phyloP scores from a whole-genome alignment of 2,797 vertebrate species.

The Hoplostethus mediterraneus region DNA sequence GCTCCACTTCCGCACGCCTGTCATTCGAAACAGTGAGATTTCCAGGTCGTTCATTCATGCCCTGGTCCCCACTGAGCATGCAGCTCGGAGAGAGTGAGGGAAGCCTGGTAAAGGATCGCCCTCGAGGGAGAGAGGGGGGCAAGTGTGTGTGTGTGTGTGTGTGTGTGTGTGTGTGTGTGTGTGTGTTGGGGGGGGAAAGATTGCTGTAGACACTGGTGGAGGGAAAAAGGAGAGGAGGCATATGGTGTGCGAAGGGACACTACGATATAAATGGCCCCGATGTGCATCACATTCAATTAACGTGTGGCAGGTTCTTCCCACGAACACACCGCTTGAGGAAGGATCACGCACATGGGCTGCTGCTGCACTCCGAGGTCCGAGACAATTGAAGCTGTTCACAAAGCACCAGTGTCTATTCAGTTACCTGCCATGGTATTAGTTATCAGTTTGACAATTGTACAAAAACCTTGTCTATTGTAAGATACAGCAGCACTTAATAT shows the following conservation, averaged over 20 bases:
- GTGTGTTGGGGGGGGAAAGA: not conserved
- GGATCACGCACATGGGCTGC: constrained; percentile 16
- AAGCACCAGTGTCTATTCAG: not conserved
- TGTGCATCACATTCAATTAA: constrained; percentile 30
- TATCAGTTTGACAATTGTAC: not conserved
- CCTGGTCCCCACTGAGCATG: constrained; percentile 73
- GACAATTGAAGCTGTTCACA: not conserved
- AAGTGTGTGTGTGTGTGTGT: constrained; percentile 32
- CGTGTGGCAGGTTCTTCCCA: constrained; percentile 15
- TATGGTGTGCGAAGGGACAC: constrained; percentile 42
- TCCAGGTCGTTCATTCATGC: constrained; percentile 84
- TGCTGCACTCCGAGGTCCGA: not conserved
- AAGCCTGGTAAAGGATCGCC: constrained; percentile 78
- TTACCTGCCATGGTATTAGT: not conserved
- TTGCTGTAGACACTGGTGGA: constrained; percentile 38
- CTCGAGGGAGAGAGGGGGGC: constrained; percentile 63
- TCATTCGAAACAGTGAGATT: constrained; percentile 80
- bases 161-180: constrained; percentile 30
- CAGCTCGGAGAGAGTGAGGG: constrained; percentile 64
- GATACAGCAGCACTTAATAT: not conserved
- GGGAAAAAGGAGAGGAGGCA: constrained; percentile 39
- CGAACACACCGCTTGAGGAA: constrained; percentile 20
- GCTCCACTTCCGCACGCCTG: constrained; percentile 80
- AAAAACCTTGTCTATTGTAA: not conserved
- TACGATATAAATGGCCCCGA: constrained; percentile 9